These are phyloP conservation scores for Acomys russatus DNA, from an alignment of 2,797 vertebrate genomes.

Conservation along the genomic window DNA sequence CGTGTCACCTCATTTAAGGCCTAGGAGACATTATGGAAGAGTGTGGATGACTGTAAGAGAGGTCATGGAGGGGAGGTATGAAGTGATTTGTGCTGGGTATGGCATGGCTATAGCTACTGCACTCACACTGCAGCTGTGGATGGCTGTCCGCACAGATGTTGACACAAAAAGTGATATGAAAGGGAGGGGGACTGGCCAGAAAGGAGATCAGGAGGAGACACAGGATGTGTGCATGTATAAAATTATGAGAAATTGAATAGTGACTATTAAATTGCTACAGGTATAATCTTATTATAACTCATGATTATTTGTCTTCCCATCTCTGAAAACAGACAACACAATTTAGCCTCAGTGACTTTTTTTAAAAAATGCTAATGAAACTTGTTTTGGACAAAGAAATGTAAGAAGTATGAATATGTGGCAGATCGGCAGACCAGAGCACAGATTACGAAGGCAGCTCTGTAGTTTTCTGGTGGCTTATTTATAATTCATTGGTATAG, in stretches of 20 bases:
- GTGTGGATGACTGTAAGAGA: neutral
- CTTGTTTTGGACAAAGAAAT: neutral
- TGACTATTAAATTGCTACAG: neutral
- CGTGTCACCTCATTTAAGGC: neutral
- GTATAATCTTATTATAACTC: neutral
- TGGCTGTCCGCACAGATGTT: neutral
- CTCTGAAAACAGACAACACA: neutral
- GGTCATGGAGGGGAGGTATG: neutral
- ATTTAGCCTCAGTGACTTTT: neutral
- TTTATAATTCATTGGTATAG: neutral
- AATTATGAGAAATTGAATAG: neutral
- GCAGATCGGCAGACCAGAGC: neutral
- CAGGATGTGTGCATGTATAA: neutral
- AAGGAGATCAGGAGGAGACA: neutral
- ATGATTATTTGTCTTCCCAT: neutral
- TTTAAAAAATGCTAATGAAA: neutral
- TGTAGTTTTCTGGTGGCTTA: neutral
- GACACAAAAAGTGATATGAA: neutral
- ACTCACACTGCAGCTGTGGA: neutral
- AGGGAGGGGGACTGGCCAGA: neutral
- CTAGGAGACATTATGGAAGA: neutral
- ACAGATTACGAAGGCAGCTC: neutral
- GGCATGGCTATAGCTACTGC: neutral
- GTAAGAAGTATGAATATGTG: neutral
- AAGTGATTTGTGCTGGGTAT: neutral